Conservation (phyloP, 2,113 vertebrate species). For the Eolophus roseicapilla region DNA sequence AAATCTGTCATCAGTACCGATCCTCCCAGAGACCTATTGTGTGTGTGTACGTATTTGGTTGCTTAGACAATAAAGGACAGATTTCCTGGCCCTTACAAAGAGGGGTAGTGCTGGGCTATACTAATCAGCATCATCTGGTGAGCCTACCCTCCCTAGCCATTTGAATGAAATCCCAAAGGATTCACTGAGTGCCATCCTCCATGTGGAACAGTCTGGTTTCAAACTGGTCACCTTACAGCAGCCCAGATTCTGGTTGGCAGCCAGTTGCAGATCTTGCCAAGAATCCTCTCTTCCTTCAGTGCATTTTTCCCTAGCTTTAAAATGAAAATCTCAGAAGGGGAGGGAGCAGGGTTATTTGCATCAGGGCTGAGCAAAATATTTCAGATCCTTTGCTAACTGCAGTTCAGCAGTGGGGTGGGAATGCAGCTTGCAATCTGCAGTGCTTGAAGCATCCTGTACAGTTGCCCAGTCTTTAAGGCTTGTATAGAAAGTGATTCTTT, state of each 20-base stretch:
- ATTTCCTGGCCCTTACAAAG: constrained; percentile 18
- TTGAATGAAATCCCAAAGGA: background rate
- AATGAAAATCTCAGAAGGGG: background rate
- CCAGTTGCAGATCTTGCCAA: constrained; percentile 5
- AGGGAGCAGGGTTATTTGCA: background rate
- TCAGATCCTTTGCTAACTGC: background rate
- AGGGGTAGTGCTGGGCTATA: constrained; percentile 31
- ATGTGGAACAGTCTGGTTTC: constrained; percentile 16
- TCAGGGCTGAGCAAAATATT: background rate
- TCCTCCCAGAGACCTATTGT: background rate
- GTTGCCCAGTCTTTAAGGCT: background rate
- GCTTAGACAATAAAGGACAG: constrained; percentile 51
- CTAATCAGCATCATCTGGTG: constrained; percentile 58
- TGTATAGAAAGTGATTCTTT: background rate
- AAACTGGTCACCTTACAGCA: background rate
- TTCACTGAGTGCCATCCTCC: background rate
- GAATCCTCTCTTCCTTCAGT: constrained; percentile 18
- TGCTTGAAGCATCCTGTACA: background rate
- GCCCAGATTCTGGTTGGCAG: constrained; percentile 4
- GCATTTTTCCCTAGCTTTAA: constrained; percentile 2
- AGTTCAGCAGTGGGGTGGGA: background rate
- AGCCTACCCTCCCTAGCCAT: background rate
- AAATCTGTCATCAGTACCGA: background rate
- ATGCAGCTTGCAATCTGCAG: background rate
- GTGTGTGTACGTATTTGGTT: background rate